Base-by-base conservation (phyloP, 2,797 vertebrate genomes). In the Aphelocoma californica region DNA sequence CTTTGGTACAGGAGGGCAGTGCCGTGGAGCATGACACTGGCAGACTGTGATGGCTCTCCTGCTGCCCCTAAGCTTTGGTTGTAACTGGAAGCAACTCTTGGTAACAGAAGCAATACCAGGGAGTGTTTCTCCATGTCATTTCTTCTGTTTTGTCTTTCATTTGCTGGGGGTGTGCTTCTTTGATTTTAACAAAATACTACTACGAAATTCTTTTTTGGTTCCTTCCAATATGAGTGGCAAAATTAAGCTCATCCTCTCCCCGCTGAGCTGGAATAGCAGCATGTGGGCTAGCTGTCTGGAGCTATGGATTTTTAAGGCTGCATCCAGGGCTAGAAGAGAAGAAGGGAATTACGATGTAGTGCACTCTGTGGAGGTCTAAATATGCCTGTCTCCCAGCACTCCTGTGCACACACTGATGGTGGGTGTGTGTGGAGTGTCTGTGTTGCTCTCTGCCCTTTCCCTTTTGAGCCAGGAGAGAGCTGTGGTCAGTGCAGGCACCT, bases 11-110 rank as follows among this genome's bases (percentile, higher is more conserved):
- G 53, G 34, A 74, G 44, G 69, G 23, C n/a, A 9, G 20, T 69
- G 19, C 54, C 13, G 2, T 42, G 38, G 18, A 38, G 36, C 0
- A 1, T 17, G 47, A 9, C 17, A 6, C 2, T 42, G 38, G 13
- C 40, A 84, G 50, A 6, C 42, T 17, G 5, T 25, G 50, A 9
- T 79, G 81, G 28, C 16, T 90, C 73, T 75, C 31, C 34, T 80
- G 10, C 34, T 36, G 61, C 50, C 62, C 19, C 28, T 16, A 26
- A 61, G 26, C 40, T 64, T 87, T 75, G 34, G 5, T n/a, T 92
- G 36, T 20, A 60, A 4, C 14, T 31, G 38, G 12, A 36, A 64
- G 25, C 57, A 61, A 6, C 38, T 58, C 24, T 73, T 2, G 4
- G 45, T n/a, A 19, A 11, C 40, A 26, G 61, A 54, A 83, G 42